Evolutionary conservation across 2,797 vertebrate species (phyloP).

Genomic region (Mastacembelus armatus): DNA sequence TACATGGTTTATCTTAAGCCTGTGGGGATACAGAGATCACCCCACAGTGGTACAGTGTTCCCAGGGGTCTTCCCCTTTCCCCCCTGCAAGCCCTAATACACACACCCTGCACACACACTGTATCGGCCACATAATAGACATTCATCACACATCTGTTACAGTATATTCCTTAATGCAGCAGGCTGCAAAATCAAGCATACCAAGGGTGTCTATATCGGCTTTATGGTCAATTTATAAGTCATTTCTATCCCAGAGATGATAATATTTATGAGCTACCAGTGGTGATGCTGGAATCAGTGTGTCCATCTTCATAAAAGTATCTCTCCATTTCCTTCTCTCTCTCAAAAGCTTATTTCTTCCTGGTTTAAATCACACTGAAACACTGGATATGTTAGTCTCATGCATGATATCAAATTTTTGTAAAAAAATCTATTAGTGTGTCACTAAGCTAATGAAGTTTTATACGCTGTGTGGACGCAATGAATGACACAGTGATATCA

Average conservation of each 20-base stretch:
- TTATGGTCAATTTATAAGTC: conserved; percentile 75
- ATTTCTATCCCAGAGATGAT: conserved; percentile 69
- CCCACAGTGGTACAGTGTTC: conserved; percentile 59
- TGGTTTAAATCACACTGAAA: conserved; percentile 64
- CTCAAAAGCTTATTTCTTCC: conserved; percentile 37
- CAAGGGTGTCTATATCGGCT: conserved; percentile 56
- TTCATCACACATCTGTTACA: conserved; percentile 75
- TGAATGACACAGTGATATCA: conserved; percentile 75
- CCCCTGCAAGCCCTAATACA: conserved; percentile 15
- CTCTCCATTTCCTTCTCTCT: conserved; percentile 39
- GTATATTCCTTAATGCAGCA: conserved; percentile 60
- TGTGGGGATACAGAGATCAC: conserved; percentile 66
- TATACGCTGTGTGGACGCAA: conserved; percentile 59
- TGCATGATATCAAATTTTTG: conserved; percentile 62
- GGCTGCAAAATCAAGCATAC: conserved; percentile 64
- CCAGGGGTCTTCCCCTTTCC: conserved; percentile 59
- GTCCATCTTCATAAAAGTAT: conserved; percentile 79
- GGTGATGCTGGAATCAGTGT: conserved; percentile 67
- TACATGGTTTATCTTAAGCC: conserved; percentile 69
- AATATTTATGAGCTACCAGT: conserved; percentile 79
- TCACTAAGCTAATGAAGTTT: conserved; percentile 71
- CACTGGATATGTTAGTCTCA: conserved; percentile 49
- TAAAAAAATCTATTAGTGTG: conserved; percentile 65
- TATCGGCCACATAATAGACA: conserved; percentile 66
- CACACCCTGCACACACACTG: conserved; percentile 35